Evolutionary conservation across 2,888 invertebrate species (phyloP), one percentile per base, ranked within the genome.

Genomic region (Chaitophorus viminalis): DNA sequence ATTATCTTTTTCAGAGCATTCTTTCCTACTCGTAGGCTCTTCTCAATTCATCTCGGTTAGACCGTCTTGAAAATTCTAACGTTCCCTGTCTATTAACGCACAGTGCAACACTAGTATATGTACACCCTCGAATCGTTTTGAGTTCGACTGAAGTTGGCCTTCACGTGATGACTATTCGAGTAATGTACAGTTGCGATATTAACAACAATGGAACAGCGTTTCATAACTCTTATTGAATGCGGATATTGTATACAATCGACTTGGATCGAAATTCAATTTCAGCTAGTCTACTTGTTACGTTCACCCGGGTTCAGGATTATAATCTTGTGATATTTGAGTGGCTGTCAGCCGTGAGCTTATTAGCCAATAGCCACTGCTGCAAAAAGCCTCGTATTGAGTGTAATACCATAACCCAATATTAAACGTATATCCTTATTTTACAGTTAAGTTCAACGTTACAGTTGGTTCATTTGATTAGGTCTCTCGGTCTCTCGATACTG

Each of bases 1-100:
- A 70, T 70, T 70, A 70, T 70, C 70, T 70, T 31, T 70, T 70
- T 70, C 70, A 31, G 31, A 31, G 70, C 31, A 31, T 70, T 70
- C 17, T 70, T 70, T 29, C 29, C 29, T 9, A 17, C 70, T 14
- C 70, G 11, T 25, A 17, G 17, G 29, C 31, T 70, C 31, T 1
- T 31, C 31, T 70, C 70, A 70, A 31, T 70, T 31, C 17, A 70
- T 70, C 70, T 70, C 70, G 11, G 70, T 70, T 70, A 70, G 31
- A 70, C 29, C 70, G 14, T 70, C 70, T 70, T 70, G 31, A 70
- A 70, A 31, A 29, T 29, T 8, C 68, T 25, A 29, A 3, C 70
- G 70, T 31, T 29, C 17, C 31, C 70, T 60, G 31, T 68, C 39
- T 29, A 9, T 65, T 6, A 0, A 25, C n/a, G 8, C 9, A 14